Conservation (phyloP, 2,797 vertebrate genomes). For the Cygnus olor region DNA sequence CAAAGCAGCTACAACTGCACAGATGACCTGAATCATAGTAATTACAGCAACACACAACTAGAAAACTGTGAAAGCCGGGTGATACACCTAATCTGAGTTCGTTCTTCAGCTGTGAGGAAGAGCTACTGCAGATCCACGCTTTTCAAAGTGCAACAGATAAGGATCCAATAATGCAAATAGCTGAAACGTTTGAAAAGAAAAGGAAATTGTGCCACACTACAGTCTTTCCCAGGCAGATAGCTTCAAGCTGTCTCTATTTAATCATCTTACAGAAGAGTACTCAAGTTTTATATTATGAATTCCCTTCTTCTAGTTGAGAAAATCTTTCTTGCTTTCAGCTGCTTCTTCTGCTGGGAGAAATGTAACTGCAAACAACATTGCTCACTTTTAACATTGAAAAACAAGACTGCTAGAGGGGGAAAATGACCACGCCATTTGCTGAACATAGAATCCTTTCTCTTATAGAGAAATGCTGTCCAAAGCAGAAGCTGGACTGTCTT, state of each 20-base stretch:
- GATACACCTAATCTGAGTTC: not conserved
- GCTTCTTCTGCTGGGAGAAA: not conserved
- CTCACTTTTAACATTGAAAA: not conserved
- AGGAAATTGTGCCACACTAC: not conserved
- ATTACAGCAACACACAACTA: not conserved
- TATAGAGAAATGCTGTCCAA: not conserved
- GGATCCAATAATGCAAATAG: not conserved
- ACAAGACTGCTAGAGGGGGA: not conserved
- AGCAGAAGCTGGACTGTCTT: not conserved
- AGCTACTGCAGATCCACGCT: not conserved
- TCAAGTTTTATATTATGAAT: not conserved
- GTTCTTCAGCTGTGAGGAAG: not conserved
- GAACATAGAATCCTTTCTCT: not conserved
- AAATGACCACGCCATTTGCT: not conserved
- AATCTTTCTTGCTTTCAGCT: constrained; percentile 32
- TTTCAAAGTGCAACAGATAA: not conserved
- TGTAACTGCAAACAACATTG: not conserved
- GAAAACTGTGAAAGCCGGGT: not conserved
- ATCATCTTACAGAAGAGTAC: not conserved
- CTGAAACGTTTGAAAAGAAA: not conserved
- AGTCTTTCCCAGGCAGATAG: not conserved
- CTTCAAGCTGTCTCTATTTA: not conserved
- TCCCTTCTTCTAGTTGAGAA: not conserved
- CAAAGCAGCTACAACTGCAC: not conserved
- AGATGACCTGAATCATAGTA: not conserved